Percentiles rank a stretch among this genome's conserved stretches.
These are phyloP conservation scores for Tinea pellionella DNA, from an alignment of 2,888 invertebrate species.

Conservation along the genomic window DNA sequence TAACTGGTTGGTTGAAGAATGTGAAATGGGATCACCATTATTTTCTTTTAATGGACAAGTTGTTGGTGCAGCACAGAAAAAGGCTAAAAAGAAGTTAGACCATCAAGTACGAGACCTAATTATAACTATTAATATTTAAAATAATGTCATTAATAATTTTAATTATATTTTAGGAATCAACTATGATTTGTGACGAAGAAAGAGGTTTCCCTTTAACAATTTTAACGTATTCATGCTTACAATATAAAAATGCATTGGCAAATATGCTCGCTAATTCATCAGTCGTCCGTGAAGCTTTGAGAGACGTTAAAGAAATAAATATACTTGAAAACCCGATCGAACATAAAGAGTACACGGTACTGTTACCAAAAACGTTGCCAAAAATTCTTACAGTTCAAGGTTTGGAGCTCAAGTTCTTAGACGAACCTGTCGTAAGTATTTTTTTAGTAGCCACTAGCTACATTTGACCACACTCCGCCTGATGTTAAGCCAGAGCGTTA, in stretches of 20 bases:
- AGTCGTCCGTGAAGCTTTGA: conserved; percentile 33
- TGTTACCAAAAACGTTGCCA: conserved; percentile 47
- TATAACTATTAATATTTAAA: background rate
- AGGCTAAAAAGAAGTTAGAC: conserved; percentile 50
- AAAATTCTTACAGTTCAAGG: conserved; percentile 36
- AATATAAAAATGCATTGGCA: conserved; percentile 39
- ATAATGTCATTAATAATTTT: background rate
- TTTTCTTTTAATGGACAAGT: conserved; percentile 42
- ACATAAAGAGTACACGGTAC: conserved; percentile 43
- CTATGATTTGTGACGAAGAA: conserved; percentile 25
- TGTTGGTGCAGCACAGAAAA: conserved; percentile 39
- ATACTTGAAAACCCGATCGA: conserved; percentile 34
- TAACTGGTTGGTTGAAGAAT: conserved; percentile 49
- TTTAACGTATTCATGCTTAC: conserved; percentile 39
- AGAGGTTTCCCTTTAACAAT: conserved; percentile 54
- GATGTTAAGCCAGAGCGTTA: too few relatives aligned
- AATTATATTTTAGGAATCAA: background rate
- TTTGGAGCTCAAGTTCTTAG: conserved; percentile 45
- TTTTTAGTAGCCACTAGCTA: background rate
- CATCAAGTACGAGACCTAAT: background rate
- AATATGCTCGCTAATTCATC: conserved; percentile 35
- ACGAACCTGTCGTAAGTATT: conserved; percentile 40
- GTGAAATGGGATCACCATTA: conserved; percentile 42
- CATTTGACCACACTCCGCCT: background rate
- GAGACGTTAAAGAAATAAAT: conserved; percentile 31